These are phyloP conservation scores for Plecturocebus donacophilus DNA, from an alignment of 2,113 vertebrate species.

Conservation along the genomic window DNA sequence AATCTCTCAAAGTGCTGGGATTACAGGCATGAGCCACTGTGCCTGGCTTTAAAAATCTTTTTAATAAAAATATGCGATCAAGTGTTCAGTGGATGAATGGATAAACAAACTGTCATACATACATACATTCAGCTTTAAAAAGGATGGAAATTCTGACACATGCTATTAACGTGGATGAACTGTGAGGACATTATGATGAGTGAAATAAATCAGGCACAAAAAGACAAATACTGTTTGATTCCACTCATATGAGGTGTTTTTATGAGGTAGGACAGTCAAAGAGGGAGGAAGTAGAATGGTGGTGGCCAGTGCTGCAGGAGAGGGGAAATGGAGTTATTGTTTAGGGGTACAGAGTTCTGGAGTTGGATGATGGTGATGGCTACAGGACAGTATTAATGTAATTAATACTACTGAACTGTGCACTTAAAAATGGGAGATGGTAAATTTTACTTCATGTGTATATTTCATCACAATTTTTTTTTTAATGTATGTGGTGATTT, in stretches of 20 bases:
- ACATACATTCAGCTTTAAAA: not conserved
- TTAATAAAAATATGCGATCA: not conserved
- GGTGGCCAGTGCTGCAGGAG: not conserved
- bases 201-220: not conserved
- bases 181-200: not conserved
- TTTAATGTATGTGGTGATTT: not conserved
- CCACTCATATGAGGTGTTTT: not conserved
- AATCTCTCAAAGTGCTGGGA: too few relatives aligned
- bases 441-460: not conserved
- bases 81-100: not conserved
- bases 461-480: not conserved
- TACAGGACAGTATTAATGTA: not conserved
- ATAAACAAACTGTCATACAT: not conserved
- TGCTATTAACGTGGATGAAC: not conserved
- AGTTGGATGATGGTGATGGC: accelerated
- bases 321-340: not conserved
- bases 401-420: not conserved
- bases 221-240: not conserved
- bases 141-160: not conserved
- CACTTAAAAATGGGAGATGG: not conserved
- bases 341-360: not conserved
- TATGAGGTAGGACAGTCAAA: not conserved
- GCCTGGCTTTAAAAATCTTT: not conserved
- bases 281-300: not conserved
- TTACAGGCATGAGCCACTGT: too few relatives aligned